Base-by-base conservation (phyloP, 2,113 vertebrate genomes). In the Silurus meridionalis region DNA sequence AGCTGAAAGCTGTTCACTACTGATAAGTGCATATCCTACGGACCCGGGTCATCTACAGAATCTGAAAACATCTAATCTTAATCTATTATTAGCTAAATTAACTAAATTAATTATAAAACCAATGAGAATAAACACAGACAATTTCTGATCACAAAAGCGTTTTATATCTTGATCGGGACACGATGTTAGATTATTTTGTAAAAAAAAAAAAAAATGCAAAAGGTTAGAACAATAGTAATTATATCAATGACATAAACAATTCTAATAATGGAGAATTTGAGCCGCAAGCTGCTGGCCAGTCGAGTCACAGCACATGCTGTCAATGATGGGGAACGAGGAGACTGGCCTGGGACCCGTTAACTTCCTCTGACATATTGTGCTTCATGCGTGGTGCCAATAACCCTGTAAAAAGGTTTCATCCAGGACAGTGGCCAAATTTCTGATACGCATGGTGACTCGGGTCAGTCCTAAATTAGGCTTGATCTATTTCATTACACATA, bases 311-410 rank as follows among this genome's bases (percentile, higher is more conserved):
- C 64, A 83, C 60, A 64, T 83, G 85, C 57, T 15, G 83, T 87
- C 82, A 89, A 89, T 89, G 87, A 88, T 69, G 77, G 80, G 87
- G 89, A 91, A 91, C 87, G 61, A 86, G 60, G 87, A 75, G 77
- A 85, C 83, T 72, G 90, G 80, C 81, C 81, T 85, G 87, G 85
- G 81, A 85, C 77, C 66, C 83, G 80, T 85, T 87, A 83, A 90
- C 84, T 85, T 89, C 87, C 86, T 89, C 80, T 83, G 87, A 90
- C 87, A 89, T 89, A 90, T 90, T 89, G 87, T 89, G 85, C 82
- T 87, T 87, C 86, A 63, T 86, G 84, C 61, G 84, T 86, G 71
- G 82, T 83, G 82, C 82, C 85, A 84, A 87, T 87, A 66, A 63
- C 71, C 87, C 83, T 83, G 87, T 89, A 87, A 90, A 91, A 85